Base-by-base conservation (phyloP, 2,888 invertebrate genomes). In the Gastracanthus pulcherrimus region DNA sequence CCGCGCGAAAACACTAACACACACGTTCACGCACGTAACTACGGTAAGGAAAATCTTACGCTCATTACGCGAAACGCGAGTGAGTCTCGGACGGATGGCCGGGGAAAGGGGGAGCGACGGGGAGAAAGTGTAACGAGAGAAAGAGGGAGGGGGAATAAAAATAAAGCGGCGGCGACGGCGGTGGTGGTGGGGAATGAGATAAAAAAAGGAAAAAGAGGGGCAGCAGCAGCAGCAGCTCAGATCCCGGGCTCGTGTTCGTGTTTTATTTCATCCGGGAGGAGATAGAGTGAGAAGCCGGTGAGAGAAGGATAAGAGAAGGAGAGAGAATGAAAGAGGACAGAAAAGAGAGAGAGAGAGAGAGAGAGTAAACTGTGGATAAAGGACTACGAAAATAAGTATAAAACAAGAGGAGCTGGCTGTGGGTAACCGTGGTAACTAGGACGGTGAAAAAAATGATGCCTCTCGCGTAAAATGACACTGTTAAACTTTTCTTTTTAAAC, bases 301-400 rank as follows among this genome's bases (percentile, higher is more conserved):
- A n/a, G n/a, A n/a, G n/a, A n/a, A n/a, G n/a, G n/a, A n/a, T n/a
- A n/a, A 45, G 45, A 45, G 45, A 13, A n/a, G 45, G 16, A n/a
- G 45, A 45, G 13, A 3, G 11, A n/a, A 38, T 75, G 26, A 66
- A 75, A 75, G 66, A 75, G 55, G 66, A 66, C 55, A 51, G 38
- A 36, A 36, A 36, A 31, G 13, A 36, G 75, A 72, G 70, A 34
- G 34, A 13, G 29, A n/a, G 38, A 58, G 45, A 16, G 45, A 45
- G 45, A 45, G 45, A 45, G 45, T n/a, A n/a, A n/a, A n/a, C n/a
- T n/a, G n/a, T n/a, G 62, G 62, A 55, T 55, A 55, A 55, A 55
- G 26, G 55, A 55, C 55, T 55, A 26, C 23, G 13, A 55, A 55
- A 55, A 55, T 55, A 55, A 55, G 55, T 55, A 26, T 55, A 55